Conservation (phyloP, 2,797 vertebrate species). For the Urophycis tenuis region DNA sequence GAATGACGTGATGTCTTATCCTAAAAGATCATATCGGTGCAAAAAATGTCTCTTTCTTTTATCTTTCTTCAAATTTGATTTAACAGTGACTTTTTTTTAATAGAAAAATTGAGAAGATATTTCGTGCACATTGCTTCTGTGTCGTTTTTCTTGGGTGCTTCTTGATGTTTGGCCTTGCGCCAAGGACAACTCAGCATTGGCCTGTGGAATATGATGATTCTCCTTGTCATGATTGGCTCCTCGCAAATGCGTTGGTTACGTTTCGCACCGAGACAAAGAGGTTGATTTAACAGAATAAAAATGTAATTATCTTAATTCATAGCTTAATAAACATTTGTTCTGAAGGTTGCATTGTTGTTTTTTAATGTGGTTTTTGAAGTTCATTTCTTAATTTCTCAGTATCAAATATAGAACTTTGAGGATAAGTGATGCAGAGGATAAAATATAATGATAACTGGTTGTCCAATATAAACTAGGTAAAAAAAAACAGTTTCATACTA, state of each 20-base stretch:
- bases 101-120: neutral
- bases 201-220: neutral
- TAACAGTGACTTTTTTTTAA: neutral
- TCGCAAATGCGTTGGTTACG: neutral
- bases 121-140: neutral
- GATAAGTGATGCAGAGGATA: neutral
- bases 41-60: neutral
- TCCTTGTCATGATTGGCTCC: neutral
- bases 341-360: no score
- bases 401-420: neutral
- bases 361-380: neutral
- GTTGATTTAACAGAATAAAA: slow-evolving; percentile 30
- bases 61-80: neutral
- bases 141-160: neutral
- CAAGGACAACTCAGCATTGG: slow-evolving; percentile 72
- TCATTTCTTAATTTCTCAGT: neutral
- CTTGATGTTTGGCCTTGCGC: slow-evolving; percentile 60
- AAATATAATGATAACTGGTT: neutral
- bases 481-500: neutral
- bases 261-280: slow-evolving; percentile 46
- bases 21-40: neutral
- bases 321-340: no score
- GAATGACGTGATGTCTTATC: neutral
- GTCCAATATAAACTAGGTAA: neutral
- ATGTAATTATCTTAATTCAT: neutral